These are phyloP conservation scores for Pseudanteris insignis DNA, from an alignment of 2,888 invertebrate species.

Conservation along the genomic window DNA sequence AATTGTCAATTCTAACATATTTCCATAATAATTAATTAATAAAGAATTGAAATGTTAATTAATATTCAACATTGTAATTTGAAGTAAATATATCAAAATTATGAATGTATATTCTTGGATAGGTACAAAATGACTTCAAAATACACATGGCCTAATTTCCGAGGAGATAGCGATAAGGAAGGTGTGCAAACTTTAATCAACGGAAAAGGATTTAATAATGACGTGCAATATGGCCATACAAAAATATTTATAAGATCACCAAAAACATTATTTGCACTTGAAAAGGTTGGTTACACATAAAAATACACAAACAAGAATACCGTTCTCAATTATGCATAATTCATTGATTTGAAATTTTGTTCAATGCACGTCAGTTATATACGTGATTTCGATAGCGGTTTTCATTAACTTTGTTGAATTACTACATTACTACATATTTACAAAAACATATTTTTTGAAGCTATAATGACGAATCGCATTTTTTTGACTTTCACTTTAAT, in stretches of 20 bases:
- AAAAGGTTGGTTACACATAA: slow-evolving; percentile 69
- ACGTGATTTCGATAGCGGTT: slow-evolving; percentile 1
- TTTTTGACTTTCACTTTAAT: too few species aligned
- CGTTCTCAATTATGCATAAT: not conserved
- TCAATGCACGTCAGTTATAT: slow-evolving; percentile 7
- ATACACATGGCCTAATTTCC: slow-evolving; percentile 97
- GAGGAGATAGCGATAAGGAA: slow-evolving; percentile 79
- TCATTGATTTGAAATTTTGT: slow-evolving; percentile 1
- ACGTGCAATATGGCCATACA: slow-evolving; percentile 94
- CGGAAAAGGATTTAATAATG: slow-evolving; percentile 79
- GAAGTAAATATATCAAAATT: too few species aligned
- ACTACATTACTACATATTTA: too few species aligned
- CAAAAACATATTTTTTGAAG: too few species aligned
- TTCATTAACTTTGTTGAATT: too few species aligned
- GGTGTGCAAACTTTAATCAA: slow-evolving; percentile 86
- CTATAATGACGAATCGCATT: too few species aligned
- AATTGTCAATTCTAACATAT: too few species aligned
- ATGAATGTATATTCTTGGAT: too few species aligned
- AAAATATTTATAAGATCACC: slow-evolving; percentile 96
- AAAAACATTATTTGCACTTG: slow-evolving; percentile 87
- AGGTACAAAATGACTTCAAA: slow-evolving; percentile 97
- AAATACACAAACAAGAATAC: slow-evolving; percentile 13
- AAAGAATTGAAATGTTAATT: too few species aligned
- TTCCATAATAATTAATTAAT: too few species aligned
- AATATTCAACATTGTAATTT: slow-evolving; percentile 5